Base-by-base conservation (phyloP, 2,888 invertebrate species). In the Cepaea hortensis region DNA sequence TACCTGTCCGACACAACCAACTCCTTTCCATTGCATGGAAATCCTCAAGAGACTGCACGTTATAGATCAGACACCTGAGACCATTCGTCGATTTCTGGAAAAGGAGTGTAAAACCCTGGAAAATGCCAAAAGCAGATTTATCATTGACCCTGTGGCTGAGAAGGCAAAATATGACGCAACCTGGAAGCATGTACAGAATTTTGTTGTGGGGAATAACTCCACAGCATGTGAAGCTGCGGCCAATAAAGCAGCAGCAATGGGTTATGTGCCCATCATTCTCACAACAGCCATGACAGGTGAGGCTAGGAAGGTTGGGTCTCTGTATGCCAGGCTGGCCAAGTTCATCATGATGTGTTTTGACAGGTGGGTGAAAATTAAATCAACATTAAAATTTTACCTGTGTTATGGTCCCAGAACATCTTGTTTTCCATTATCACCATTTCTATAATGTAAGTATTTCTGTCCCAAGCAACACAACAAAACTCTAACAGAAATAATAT, bases 151-250 rank as follows among this genome's bases (percentile, higher is more conserved):
- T 46, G 23, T 55, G 6, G 20, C 48, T 20, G 68, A 55, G 35
- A 85, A 81, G 62, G n/a, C 75, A 15, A 15, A 75, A 65, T 50
- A 65, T 48, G 23, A 72, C 46, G 70, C 62, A 13, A 46, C 70
- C 23, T 84, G 79, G 81, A 15, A 81, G 0, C 20, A 73, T 76
- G 96, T 96, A 0, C 93, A 94, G 65, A 97, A 97, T 93, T 94
- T 96, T 86, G 94, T 98, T 46, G 96, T 98, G 87, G 98, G 97
- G 76, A 97, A 96, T 93, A 97, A 97, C 94, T 93, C 92, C 87
- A 95, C 96, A 61, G 97, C 97, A 0, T 95, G 97, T 6, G 93
- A 95, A 84, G 96, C 96, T 84, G 97, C 97, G 9, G 93, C 95
- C 48, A 90, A 94, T 50, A 95, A 95, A 91, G 96, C 96, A 0